Conservation (phyloP, 2,888 invertebrate genomes). For the Oligia fasciuncula region DNA sequence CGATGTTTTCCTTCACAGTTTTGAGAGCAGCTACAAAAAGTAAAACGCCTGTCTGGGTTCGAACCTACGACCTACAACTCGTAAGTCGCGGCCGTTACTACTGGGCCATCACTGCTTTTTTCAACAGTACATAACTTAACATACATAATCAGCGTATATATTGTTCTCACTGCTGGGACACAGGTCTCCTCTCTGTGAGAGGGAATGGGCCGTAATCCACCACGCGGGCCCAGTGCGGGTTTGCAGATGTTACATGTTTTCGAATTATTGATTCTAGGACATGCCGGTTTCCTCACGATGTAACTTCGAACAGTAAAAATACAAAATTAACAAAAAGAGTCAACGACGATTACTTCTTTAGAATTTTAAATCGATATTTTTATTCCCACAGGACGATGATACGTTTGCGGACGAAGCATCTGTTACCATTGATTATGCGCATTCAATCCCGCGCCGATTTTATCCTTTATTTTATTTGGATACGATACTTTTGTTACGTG, state of each 20-base stretch:
- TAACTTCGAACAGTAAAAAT: not conserved
- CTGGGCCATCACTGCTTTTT: not conserved
- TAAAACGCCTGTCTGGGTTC: not conserved
- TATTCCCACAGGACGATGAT: slow-evolving; percentile 41
- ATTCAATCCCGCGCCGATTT: slow-evolving; percentile 44
- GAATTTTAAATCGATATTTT: slow-evolving; percentile 42
- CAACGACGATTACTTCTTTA: slow-evolving; percentile 2
- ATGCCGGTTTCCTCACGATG: too few relatives aligned
- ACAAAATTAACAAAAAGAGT: slow-evolving; percentile 14
- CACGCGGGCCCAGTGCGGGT: too few relatives aligned
- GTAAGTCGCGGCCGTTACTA: not conserved
- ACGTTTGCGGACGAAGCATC: slow-evolving; percentile 54
- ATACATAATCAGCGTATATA: too few relatives aligned
- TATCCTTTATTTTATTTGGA: slow-evolving; percentile 46
- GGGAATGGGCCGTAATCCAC: too few relatives aligned
- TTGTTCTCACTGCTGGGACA: too few relatives aligned
- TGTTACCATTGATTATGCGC: slow-evolving; percentile 60
- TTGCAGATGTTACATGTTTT: too few relatives aligned
- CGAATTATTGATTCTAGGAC: too few relatives aligned
- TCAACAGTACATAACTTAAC: not conserved
- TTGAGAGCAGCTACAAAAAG: not conserved
- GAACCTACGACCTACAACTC: not conserved
- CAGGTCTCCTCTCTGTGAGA: too few relatives aligned
- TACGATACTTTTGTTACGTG: slow-evolving; percentile 28
- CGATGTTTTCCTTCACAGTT: not conserved